Conservation (phyloP, 2,113 vertebrate genomes). For the Fregata magnificens region DNA sequence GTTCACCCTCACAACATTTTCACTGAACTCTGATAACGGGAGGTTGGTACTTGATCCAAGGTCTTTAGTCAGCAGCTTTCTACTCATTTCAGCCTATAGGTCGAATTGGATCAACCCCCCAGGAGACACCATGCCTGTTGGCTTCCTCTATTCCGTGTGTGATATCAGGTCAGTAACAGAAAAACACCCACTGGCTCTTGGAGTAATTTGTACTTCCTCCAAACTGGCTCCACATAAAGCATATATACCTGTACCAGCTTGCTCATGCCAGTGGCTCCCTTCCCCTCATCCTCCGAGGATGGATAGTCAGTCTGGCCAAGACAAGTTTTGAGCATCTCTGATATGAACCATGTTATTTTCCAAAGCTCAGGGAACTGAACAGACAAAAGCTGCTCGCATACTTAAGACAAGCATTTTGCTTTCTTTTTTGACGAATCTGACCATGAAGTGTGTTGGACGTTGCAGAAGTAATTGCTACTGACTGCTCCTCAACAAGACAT, state of each 20-base stretch:
- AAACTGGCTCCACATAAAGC: background rate
- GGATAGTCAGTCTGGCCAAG: background rate
- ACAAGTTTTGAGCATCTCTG: background rate
- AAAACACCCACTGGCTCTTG: background rate
- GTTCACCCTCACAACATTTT: background rate
- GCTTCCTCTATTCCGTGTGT: background rate
- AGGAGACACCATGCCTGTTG: background rate
- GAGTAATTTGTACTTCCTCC: background rate
- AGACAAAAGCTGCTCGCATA: background rate
- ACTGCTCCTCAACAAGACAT: background rate
- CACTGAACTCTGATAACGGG: background rate
- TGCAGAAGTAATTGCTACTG: background rate
- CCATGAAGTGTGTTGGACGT: background rate
- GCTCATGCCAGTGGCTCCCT: background rate
- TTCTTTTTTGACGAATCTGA: background rate
- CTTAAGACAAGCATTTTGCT: background rate
- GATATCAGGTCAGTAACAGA: background rate
- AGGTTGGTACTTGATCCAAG: background rate
- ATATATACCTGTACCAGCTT: background rate
- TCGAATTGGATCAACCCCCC: background rate
- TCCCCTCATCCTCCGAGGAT: background rate
- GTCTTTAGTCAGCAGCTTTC: background rate
- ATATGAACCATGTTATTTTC: background rate
- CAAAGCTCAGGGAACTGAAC: background rate
- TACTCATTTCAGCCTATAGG: background rate